These are phyloP conservation scores for Drosophila bunnanda DNA, from an alignment of 2,888 invertebrate species.

Conservation along the genomic window DNA sequence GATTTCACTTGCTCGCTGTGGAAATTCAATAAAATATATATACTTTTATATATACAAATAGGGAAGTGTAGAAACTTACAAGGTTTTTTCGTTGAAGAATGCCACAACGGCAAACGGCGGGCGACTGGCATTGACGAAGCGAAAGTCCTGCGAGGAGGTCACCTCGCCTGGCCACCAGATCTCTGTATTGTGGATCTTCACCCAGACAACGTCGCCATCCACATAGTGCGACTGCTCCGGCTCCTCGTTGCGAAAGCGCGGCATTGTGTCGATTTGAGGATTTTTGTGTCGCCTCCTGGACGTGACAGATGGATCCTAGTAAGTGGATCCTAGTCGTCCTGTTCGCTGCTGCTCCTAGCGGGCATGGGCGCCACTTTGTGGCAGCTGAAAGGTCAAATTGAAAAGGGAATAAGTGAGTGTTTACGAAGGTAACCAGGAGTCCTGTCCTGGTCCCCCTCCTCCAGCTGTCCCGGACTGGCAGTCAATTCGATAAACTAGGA, in stretches of 20 bases:
- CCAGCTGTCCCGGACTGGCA: background rate
- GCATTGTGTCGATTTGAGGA: constrained; percentile 52
- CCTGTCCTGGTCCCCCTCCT: background rate
- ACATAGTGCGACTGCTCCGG: constrained; percentile 76
- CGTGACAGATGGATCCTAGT: background rate
- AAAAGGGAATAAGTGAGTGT: background rate
- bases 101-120: constrained; percentile 92
- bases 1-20: constrained; percentile 92
- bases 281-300: background rate
- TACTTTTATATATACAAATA: background rate
- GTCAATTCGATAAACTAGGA: background rate
- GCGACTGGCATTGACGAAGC: constrained; percentile 87
- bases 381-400: constrained; percentile 30
- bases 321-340: background rate
- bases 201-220: constrained; percentile 93
- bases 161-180: constrained; percentile 96
- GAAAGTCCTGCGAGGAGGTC: constrained; percentile 88
- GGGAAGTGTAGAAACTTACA: constrained; percentile 86
- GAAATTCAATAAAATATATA: background rate
- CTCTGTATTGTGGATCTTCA: constrained; percentile 88
- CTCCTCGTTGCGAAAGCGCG: constrained; percentile 57
- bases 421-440: background rate
- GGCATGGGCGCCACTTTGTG: constrained; percentile 4
- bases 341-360: background rate
- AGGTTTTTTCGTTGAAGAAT: constrained; percentile 93